These are phyloP conservation scores for Willowsia nigromaculata DNA, from an alignment of 2,888 invertebrate genomes.

Conservation along the genomic window DNA sequence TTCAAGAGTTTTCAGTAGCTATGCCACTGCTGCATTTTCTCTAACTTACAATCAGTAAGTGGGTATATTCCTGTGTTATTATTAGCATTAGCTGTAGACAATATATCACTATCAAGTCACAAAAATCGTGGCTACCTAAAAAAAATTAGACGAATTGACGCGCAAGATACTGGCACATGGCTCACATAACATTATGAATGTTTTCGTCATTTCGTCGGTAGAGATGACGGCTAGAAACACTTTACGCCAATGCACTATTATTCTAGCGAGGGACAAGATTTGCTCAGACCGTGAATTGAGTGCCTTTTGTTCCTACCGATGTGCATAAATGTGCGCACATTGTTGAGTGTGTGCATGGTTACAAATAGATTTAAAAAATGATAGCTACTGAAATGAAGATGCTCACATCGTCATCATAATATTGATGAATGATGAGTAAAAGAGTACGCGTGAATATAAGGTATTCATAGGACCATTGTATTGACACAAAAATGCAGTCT, in stretches of 20 bases:
- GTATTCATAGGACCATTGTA: background rate
- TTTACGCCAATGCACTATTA: background rate
- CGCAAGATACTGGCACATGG: background rate
- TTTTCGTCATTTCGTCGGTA: background rate
- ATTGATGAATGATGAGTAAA: background rate
- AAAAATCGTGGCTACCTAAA: background rate
- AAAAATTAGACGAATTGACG: background rate
- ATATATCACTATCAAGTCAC: background rate
- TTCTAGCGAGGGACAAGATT: background rate
- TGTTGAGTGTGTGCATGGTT: background rate
- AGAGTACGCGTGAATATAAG: background rate
- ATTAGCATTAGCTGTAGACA: no score
- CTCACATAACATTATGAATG: background rate
- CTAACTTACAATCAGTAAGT: no score
- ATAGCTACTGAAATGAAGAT: background rate
- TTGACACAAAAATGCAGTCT: constrained; percentile 11
- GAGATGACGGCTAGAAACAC: background rate
- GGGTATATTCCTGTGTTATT: no score
- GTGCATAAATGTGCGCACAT: constrained; percentile 9
- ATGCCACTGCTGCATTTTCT: no score
- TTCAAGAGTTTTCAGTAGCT: no score
- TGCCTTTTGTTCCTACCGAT: background rate
- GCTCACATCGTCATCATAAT: background rate
- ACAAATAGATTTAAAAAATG: constrained; percentile 5
- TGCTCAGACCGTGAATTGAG: constrained; percentile 11